phyloP scores from a whole-genome alignment of 2,113 vertebrate species.

The Phyllopteryx taeniolatus region DNA sequence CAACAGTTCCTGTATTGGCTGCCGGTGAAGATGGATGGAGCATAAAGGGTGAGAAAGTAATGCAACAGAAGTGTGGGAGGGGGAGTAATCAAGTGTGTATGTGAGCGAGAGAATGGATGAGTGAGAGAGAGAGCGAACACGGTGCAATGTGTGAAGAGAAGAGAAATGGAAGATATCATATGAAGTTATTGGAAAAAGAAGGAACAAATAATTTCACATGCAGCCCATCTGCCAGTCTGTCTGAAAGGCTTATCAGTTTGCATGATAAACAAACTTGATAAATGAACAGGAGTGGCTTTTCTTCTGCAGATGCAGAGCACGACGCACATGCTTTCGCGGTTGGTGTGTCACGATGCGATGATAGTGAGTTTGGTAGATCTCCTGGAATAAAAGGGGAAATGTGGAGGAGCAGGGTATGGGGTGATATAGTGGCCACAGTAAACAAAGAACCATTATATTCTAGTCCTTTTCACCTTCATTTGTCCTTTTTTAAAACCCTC shows the following conservation, averaged over 20 bases:
- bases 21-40: slow-evolving; percentile 47
- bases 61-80: slow-evolving; percentile 38
- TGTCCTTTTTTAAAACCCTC: slow-evolving; percentile 6
- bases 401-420: neutral
- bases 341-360: slow-evolving; percentile 5
- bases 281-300: slow-evolving; percentile 28
- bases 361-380: slow-evolving; percentile 2
- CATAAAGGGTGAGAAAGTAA: slow-evolving; percentile 54
- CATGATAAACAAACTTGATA: slow-evolving; percentile 61
- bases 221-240: slow-evolving; percentile 48
- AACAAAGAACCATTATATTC: slow-evolving; percentile 9
- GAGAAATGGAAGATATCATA: slow-evolving; percentile 59
- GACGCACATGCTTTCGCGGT: neutral
- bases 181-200: slow-evolving; percentile 62
- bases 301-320: slow-evolving; percentile 10
- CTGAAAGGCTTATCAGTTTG: slow-evolving; percentile 45
- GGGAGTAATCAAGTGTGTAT: slow-evolving; percentile 30
- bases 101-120: slow-evolving; percentile 7
- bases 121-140: neutral
- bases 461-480: slow-evolving; percentile 13
- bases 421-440: slow-evolving; percentile 1
- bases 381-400: neutral
- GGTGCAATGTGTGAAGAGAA: slow-evolving; percentile 5
- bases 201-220: slow-evolving; percentile 61
- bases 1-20: slow-evolving; percentile 40